A percentile compares a stretch with the other conserved stretches of the same genome.
Conservation (phyloP, 2,888 invertebrate species). For the Syritta pipiens region DNA sequence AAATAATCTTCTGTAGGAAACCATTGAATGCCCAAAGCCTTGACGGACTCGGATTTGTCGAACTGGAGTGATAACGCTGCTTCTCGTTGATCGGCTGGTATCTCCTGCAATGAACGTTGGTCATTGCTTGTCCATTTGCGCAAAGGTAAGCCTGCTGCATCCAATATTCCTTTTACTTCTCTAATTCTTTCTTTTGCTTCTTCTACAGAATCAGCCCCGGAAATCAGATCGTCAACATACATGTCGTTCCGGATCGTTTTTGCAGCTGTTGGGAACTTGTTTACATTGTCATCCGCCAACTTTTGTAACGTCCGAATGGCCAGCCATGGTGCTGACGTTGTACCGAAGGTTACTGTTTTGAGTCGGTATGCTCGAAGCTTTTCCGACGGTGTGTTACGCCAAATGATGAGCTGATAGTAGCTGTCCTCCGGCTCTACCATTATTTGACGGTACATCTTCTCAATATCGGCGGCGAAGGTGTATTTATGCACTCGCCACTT, state of each 20-base stretch:
- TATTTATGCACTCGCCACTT: no score
- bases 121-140: slow-evolving; percentile 5
- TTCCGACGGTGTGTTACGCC: slow-evolving; percentile 19
- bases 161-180: neutral
- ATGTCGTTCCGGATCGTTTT: neutral
- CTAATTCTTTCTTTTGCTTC: neutral
- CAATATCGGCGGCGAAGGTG: slow-evolving; percentile 70
- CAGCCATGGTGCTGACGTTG: slow-evolving; percentile 55
- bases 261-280: neutral
- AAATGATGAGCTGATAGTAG: slow-evolving; percentile 67
- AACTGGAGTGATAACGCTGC: neutral
- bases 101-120: neutral
- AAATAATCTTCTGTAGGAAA: neutral
- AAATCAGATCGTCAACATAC: neutral
- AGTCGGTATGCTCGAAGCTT: slow-evolving; percentile 46
- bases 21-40: neutral
- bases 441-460: slow-evolving; percentile 71
- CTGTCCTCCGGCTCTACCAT: slow-evolving; percentile 46
- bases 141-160: neutral
- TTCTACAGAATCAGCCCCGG: neutral
- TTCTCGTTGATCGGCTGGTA: neutral
- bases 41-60: neutral
- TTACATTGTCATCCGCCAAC: slow-evolving; percentile 11
- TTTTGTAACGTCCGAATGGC: slow-evolving; percentile 52
- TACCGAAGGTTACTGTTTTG: slow-evolving; percentile 60